Evolutionary conservation across 2,113 vertebrate species (phyloP).

Genomic region (Coptodon bakossiorum): DNA sequence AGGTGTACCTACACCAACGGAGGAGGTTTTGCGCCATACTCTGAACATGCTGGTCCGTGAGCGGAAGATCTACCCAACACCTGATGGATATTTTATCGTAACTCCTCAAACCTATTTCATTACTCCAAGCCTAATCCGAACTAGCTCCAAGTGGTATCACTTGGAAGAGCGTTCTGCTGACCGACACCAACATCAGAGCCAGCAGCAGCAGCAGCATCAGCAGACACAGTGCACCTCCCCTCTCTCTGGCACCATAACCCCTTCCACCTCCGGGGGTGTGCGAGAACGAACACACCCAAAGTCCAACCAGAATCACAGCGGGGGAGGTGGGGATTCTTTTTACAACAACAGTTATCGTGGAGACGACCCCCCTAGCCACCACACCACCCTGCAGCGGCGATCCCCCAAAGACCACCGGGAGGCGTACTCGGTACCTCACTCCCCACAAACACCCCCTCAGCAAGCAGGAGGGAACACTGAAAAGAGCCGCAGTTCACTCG

Average conservation of each 20-base stretch:
- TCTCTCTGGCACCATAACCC: conserved; percentile 87
- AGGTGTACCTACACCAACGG: conserved; percentile 97
- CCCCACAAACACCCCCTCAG: conserved; percentile 76
- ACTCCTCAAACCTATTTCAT: conserved; percentile 99
- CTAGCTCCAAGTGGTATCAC: conserved; percentile 99
- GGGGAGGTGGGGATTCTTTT: conserved; percentile 75
- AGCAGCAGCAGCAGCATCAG: conserved; percentile 51
- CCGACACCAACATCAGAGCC: conserved; percentile 73
- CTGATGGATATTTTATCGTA: conserved; percentile 96
- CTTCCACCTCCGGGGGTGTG: conserved; percentile 87
- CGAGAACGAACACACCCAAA: conserved; percentile 87
- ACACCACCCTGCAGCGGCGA: conserved; percentile 88
- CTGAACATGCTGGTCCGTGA: conserved; percentile 94
- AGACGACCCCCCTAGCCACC: conserved; percentile 86
- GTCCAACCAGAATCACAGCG: conserved; percentile 76
- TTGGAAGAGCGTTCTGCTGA: conserved; percentile 92
- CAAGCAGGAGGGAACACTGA: conserved; percentile 74
- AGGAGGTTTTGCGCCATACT: conserved; percentile 92
- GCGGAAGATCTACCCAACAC: conserved; percentile 95
- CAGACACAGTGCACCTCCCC: conserved; percentile 94
- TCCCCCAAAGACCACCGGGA: conserved; percentile 90
- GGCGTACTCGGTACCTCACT: conserved; percentile 73
- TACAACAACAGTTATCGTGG: conserved; percentile 88
- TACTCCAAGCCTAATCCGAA: conserved; percentile 95
- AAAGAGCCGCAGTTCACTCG: conserved; percentile 89